These are phyloP conservation scores for Hylia prasina DNA, from an alignment of 2,113 vertebrate species.

Conservation along the genomic window DNA sequence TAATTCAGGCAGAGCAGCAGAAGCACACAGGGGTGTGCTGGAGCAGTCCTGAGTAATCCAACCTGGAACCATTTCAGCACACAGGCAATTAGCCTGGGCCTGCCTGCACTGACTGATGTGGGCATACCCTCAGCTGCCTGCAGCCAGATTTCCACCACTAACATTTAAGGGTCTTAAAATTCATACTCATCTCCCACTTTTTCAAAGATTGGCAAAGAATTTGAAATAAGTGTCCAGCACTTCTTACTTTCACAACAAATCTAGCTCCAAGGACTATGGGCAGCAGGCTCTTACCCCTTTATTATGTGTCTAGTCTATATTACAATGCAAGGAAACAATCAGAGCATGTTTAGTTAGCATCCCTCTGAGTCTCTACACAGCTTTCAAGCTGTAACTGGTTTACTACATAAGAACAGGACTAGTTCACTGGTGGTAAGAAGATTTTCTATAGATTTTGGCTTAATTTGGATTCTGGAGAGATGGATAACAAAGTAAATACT, in stretches of 20 bases:
- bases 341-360: not conserved
- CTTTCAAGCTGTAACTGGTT: not conserved
- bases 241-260: not conserved
- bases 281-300: not conserved
- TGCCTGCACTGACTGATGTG: not conserved
- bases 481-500: not conserved
- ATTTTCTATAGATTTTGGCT: not conserved
- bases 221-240: not conserved
- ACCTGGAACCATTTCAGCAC: not conserved
- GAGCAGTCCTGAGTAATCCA: not conserved
- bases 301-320: not conserved
- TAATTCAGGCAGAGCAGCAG: not conserved
- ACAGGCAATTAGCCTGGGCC: not conserved
- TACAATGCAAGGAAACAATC: not conserved
- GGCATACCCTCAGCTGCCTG: not conserved
- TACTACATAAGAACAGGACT: not conserved
- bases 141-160: not conserved
- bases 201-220: not conserved
- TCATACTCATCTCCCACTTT: not conserved
- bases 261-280: not conserved
- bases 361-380: not conserved
- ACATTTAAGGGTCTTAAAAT: not conserved
- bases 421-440: not conserved
- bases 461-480: not conserved
- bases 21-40: not conserved